Evolutionary conservation across 64 coral and sea anemone genomes (phyloP), one percentile per base, ranked within the genome.

Genomic region (Montipora cactus): DNA sequence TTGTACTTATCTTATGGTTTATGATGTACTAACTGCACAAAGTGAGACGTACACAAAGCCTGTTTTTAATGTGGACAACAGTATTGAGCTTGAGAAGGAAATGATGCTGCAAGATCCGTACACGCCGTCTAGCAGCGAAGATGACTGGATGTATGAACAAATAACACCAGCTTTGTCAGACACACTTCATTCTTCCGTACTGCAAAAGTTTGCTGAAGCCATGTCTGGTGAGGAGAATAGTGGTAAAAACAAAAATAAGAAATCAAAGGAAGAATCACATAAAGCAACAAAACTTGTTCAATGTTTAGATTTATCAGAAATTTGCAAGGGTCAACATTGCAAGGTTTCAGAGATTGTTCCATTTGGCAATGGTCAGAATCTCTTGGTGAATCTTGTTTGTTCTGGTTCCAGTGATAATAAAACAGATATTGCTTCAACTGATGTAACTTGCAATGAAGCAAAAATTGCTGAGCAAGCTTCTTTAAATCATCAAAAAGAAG

Each of bases 161-260:
- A 51, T 97, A 11, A 11, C 53, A n/a, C 83, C 96, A 20, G 78
- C 73, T 74, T 68, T 97, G 18, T 75, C 91, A 3, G 92, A 87
- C 77, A 72, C 84, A 4, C 90, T 95, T 44, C 96, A 92, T 8
- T 95, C 96, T 8, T 91, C 96, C 55, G 84, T 95, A 48, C 64
- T 97, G 22, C 94, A 97, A 58, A 97, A 97, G 55, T 95, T 94
- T 92, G 96, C 96, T 0, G 96, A 87, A 67, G 96, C 95, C 23
- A 94, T 97, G 19, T 74, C 78, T 89, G 95, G 95, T 10, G 79
- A 90, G 1, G 44, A 57, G 20, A 52, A 23, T 52, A 8, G 14
- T 18, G 76, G 83, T 37, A 75, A 59, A 37, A 55, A 67, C 44
- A 79, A 90, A 50, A 71, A 44, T 49, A 58, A 78, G 22, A 68